A percentile compares a stretch with the other conserved stretches of the same genome.
Conservation (phyloP, 2,113 vertebrate genomes). For the Struthio camelus region DNA sequence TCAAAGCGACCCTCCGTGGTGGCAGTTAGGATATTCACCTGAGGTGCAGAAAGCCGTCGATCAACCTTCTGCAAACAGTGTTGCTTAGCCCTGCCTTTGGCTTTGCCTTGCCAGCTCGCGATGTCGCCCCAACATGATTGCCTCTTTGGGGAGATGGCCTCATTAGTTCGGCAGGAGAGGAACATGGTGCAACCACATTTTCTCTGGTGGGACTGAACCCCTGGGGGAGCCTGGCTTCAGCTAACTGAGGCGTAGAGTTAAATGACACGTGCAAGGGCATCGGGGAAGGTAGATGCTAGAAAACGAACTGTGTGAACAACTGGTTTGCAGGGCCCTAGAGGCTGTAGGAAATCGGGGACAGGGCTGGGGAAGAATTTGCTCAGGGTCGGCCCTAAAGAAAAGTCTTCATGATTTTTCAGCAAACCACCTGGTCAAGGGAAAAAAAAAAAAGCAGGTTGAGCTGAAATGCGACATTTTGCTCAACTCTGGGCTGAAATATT, state of each 20-base stretch:
- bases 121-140: no score
- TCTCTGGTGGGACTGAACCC: not conserved
- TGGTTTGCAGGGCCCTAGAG: not conserved
- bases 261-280: not conserved
- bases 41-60: no score
- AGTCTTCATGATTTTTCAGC: constrained; percentile 1
- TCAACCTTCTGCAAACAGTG: no score
- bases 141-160: no score
- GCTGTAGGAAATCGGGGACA: not conserved
- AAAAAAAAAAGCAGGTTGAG: not conserved
- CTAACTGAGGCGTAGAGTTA: rapidly evolving
- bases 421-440: no score
- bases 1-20: not conserved
- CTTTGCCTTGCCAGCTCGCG: no score
- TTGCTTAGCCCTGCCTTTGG: no score
- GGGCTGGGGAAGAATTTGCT: not conserved
- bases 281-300: no score
- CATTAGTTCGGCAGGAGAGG: no score
- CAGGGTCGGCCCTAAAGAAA: constrained; percentile 7
- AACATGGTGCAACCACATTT: rapidly evolving
- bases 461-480: constrained; percentile 20
- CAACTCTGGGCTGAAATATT: constrained; percentile 15
- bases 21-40: not conserved
- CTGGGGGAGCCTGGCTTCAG: not conserved
- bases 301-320: not conserved